phyloP scores from a whole-genome alignment of 2,797 vertebrate genomes.

The Cercopithecus diana region DNA sequence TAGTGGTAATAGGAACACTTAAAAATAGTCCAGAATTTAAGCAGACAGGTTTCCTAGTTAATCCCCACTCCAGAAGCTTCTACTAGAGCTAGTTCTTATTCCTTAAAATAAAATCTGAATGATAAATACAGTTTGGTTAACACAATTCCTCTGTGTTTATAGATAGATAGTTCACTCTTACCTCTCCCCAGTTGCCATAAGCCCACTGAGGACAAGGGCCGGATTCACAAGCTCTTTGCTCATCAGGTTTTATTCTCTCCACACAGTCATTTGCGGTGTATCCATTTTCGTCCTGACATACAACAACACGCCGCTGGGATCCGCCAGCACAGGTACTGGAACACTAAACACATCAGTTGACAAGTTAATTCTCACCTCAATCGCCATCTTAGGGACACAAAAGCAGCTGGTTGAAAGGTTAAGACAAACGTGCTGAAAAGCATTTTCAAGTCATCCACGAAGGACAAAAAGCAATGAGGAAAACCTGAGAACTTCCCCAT shows the following conservation, averaged over 20 bases:
- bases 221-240: conserved; percentile 96
- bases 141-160: not conserved
- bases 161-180: conserved; percentile 78
- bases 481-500: not conserved
- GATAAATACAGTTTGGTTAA: too few relatives aligned
- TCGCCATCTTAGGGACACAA: too few relatives aligned
- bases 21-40: not conserved
- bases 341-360: conserved; percentile 88
- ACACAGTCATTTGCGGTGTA: conserved; percentile 93
- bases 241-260: conserved; percentile 91
- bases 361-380: not conserved
- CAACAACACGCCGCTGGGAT: conserved; percentile 97
- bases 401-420: not conserved
- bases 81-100: not conserved
- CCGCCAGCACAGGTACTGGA: conserved; percentile 98
- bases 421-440: not conserved
- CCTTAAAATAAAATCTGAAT: not conserved
- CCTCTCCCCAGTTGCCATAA: conserved; percentile 97
- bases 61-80: not conserved
- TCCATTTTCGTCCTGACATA: conserved; percentile 98
- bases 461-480: not conserved
- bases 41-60: not conserved
- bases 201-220: conserved; percentile 98
- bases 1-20: not conserved
- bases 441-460: not conserved